A percentile compares a stretch with the other conserved stretches of the same genome.
These are phyloP conservation scores for Benitochromis conjunctus DNA, from an alignment of 2,113 vertebrate species.

Conservation along the genomic window DNA sequence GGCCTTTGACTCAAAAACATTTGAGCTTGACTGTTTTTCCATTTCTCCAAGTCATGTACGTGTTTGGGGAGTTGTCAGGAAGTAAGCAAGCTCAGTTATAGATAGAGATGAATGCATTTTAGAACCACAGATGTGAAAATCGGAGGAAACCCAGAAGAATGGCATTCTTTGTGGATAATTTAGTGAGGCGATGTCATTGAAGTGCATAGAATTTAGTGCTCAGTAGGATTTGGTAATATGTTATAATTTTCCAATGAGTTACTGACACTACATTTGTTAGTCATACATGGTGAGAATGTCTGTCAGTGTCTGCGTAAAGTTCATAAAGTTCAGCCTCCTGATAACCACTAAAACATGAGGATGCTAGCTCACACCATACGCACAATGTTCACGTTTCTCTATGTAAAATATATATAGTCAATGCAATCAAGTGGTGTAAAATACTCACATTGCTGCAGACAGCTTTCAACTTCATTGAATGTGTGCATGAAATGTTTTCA, in stretches of 20 bases:
- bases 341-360: neutral
- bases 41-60: neutral
- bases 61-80: neutral
- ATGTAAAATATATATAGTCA: neutral
- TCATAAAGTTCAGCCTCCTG: neutral
- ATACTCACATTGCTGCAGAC: neutral
- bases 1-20: neutral
- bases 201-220: neutral
- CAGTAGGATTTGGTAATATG: neutral
- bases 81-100: neutral
- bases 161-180: neutral
- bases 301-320: neutral
- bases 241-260: neutral
- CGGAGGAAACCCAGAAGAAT: neutral
- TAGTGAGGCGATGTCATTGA: neutral
- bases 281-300: neutral
- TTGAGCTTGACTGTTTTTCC: neutral
- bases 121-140: neutral
- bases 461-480: neutral
- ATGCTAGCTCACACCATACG: neutral
- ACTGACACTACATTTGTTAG: neutral
- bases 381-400: neutral
- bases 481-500: neutral
- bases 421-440: neutral
- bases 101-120: neutral